phyloP scores from a whole-genome alignment of 30 jellyfish, hydroid and myxozoan genomes.

The Aurelia aurita complex sp. Pacific region DNA sequence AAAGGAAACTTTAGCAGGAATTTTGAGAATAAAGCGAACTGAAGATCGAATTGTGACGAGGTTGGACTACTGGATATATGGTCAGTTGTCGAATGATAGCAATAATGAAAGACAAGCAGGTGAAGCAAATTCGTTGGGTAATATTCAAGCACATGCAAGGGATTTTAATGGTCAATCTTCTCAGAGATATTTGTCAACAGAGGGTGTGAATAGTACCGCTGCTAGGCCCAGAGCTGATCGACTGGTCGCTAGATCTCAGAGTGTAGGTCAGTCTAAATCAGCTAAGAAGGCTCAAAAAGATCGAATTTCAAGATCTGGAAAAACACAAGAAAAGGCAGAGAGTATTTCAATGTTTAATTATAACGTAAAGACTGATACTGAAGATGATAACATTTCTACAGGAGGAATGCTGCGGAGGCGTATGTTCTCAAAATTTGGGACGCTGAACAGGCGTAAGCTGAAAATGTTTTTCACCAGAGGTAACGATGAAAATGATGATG shows the following conservation, averaged over 20 bases:
- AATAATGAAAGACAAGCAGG: background rate
- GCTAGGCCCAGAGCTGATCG: background rate
- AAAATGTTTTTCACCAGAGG: slow-evolving; percentile 58
- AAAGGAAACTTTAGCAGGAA: slow-evolving; percentile 28
- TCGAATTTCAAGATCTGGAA: slow-evolving; percentile 19
- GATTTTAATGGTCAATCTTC: slow-evolving; percentile 7
- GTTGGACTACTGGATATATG: slow-evolving; percentile 61
- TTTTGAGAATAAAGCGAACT: slow-evolving; percentile 29
- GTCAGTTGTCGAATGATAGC: slow-evolving; percentile 13
- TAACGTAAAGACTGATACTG: slow-evolving; percentile 11
- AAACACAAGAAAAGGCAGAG: slow-evolving; percentile 23
- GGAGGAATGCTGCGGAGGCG: slow-evolving; percentile 31
- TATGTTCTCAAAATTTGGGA: slow-evolving; percentile 45
- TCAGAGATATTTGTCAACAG: background rate
- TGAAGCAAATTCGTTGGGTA: background rate
- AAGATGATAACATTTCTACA: slow-evolving; percentile 17
- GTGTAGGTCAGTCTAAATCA: slow-evolving; percentile 27
- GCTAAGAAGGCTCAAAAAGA: slow-evolving; percentile 4
- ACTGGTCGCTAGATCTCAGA: slow-evolving; percentile 28
- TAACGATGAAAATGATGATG: slow-evolving; percentile 6
- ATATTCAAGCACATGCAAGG: slow-evolving; percentile 33
- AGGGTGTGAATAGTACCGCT: background rate
- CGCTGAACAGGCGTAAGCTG: slow-evolving; percentile 32
- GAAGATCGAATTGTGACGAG: slow-evolving; percentile 55
- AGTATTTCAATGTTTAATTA: slow-evolving; percentile 63